Base-by-base conservation (phyloP, 2,113 vertebrate species). In the Gasterosteus nipponicus region DNA sequence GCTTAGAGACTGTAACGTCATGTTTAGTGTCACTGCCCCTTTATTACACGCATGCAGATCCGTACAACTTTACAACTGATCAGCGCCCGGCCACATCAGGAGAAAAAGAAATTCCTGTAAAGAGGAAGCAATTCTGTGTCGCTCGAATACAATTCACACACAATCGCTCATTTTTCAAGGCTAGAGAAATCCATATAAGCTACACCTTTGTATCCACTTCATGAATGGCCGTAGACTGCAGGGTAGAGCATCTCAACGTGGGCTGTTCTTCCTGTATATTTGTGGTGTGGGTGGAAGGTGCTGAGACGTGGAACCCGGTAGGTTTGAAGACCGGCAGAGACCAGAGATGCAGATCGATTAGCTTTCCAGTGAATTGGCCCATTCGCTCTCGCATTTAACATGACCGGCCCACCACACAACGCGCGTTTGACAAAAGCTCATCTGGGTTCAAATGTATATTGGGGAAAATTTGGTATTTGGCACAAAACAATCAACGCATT, bases 141-240 rank as follows among this genome's bases (percentile, higher is more conserved):
- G 22, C 29, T 60, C 18, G 12, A 41, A 58, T 60, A 42, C 10
- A 57, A 38, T 29, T 11, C 38, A 5, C 26, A 49, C 12, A 49
- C 11, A 42, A 19, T 3, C 51, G 47, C 29, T 73, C 1, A 33
- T 68, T 69, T 59, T 73, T 31, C 41, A 62, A 53, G 8, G 26
- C 19, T 53, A 44, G n/a, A 54, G 38, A 68, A 69, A 81, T 74
- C 53, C 70, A 70, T 68, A 54, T 5, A 12, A 26, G 49, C 35
- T 58, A 38, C 31, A 22, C 16, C 4, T 56, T 44, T n/a, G 51
- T 65, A n/a, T 46, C 26, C 16, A 47, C n/a, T 60, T 68, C 11
- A 58, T 39, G 18, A 18, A 44, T 15, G 31, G 38, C 35, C 15
- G 39, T 19, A 22, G 35, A 57, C 33, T 67, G 54, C n/a, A 33